These are phyloP conservation scores for Lophotis ruficrista DNA, from an alignment of 2,113 vertebrate species.

Conservation along the genomic window DNA sequence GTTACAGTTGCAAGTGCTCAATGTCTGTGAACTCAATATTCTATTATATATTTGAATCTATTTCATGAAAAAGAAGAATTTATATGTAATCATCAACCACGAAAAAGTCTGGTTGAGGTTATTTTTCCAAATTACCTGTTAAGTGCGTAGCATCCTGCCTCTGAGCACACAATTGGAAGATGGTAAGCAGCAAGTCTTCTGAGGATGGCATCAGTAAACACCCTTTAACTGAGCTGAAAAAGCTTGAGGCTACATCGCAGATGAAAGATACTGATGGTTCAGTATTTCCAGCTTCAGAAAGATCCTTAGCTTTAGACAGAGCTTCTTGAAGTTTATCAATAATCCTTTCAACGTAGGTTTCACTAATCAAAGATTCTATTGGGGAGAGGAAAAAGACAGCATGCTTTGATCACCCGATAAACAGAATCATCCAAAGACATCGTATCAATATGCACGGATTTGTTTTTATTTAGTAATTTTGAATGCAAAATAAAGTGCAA, in stretches of 20 bases:
- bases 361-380: constrained; percentile 88
- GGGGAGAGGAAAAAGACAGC: background rate
- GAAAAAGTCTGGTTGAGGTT: background rate
- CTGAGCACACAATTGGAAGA: constrained; percentile 92
- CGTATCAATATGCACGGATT: background rate
- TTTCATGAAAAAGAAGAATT: background rate
- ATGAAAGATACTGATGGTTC: constrained; percentile 89
- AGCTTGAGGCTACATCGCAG: constrained; percentile 90
- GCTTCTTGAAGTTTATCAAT: constrained; percentile 89
- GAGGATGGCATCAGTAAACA: constrained; percentile 87
- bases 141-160: constrained; percentile 81
- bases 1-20: background rate
- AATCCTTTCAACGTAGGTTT: constrained; percentile 88
- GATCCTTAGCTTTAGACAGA: constrained; percentile 85
- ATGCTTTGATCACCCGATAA: background rate
- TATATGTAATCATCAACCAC: background rate
- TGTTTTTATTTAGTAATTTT: background rate
- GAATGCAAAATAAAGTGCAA: background rate
- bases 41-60: background rate
- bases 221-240: constrained; percentile 90
- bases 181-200: constrained; percentile 90
- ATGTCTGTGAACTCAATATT: background rate
- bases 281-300: constrained; percentile 87
- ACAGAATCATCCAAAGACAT: background rate
- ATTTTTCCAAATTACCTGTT: constrained; percentile 77